Evolutionary conservation across 2,797 vertebrate species (phyloP).

Genomic region (Acropternis orthonyx): DNA sequence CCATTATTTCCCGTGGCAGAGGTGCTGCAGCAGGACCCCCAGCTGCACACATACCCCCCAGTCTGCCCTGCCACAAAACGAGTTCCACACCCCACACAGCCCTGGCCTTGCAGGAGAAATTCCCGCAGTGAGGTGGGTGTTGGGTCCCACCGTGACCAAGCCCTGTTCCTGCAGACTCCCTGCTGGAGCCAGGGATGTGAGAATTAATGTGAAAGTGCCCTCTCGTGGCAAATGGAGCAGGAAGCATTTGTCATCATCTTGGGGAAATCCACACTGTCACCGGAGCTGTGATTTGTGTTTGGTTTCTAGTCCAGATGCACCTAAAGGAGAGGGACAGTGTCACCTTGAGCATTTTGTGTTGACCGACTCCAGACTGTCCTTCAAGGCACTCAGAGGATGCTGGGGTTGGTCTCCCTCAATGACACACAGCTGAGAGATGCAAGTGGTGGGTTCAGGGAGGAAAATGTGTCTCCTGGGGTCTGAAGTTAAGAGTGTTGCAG

Average conservation of each 20-base stretch:
- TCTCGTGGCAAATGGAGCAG: background rate
- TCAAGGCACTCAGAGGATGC: background rate
- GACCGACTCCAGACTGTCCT: background rate
- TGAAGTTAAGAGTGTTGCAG: background rate
- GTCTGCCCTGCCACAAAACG: accelerated
- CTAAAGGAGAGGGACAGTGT: background rate
- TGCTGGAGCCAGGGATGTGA: background rate
- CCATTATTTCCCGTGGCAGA: background rate
- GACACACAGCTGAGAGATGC: background rate
- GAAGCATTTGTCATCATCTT: background rate
- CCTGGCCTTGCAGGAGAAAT: background rate
- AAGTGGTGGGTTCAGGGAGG: background rate
- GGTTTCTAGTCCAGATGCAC: background rate
- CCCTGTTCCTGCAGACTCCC: accelerated
- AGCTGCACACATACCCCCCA: background rate
- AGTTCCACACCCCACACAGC: background rate
- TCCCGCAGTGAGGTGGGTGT: background rate
- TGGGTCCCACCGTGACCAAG: background rate
- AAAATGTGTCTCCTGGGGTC: no score
- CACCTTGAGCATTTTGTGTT: background rate
- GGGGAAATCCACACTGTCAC: background rate
- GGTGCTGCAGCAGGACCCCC: background rate
- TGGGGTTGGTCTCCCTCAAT: background rate
- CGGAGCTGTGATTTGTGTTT: background rate
- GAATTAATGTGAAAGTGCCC: slow-evolving; percentile 6